Conservation (phyloP, 2,888 invertebrate species). For the Aleiodes leptofemur region DNA sequence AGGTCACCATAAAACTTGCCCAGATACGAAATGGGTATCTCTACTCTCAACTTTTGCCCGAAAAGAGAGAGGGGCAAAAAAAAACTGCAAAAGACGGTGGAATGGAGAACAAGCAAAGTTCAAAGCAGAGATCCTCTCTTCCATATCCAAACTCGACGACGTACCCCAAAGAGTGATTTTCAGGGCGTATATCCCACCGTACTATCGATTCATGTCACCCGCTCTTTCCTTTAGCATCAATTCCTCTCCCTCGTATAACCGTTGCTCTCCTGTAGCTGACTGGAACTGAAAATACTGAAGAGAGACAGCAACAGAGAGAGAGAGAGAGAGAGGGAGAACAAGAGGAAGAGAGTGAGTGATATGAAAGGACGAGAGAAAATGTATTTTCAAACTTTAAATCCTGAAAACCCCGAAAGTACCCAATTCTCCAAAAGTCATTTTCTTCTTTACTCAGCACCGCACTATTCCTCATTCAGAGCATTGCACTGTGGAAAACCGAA, state of each 20-base stretch:
- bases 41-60: conserved; percentile 41
- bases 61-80: conserved; percentile 37
- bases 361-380: conserved; percentile 49
- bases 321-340: conserved; percentile 47
- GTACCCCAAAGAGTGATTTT: conserved; percentile 55
- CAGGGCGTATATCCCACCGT: conserved; percentile 51
- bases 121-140: conserved; percentile 32
- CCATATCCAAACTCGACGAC: conserved; percentile 51
- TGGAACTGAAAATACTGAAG: neutral
- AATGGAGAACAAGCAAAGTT: conserved; percentile 33
- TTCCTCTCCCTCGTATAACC: conserved; percentile 43
- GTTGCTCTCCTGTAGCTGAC: conserved; percentile 39
- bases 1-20: conserved; percentile 47
- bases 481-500: conserved; percentile 7
- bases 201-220: conserved; percentile 53
- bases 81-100: conserved; percentile 24
- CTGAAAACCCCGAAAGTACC: conserved; percentile 32
- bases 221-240: conserved; percentile 19
- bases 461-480: conserved; percentile 5
- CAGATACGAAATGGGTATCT: conserved; percentile 44
- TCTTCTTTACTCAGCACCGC: conserved; percentile 32
- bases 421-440: conserved; percentile 52
- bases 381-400: conserved; percentile 44
- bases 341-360: conserved; percentile 8
- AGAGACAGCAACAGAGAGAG: neutral